Evolutionary conservation across 2,113 vertebrate species (phyloP), one percentile per base, ranked within the genome.

Genomic region (Grantiella picta): DNA sequence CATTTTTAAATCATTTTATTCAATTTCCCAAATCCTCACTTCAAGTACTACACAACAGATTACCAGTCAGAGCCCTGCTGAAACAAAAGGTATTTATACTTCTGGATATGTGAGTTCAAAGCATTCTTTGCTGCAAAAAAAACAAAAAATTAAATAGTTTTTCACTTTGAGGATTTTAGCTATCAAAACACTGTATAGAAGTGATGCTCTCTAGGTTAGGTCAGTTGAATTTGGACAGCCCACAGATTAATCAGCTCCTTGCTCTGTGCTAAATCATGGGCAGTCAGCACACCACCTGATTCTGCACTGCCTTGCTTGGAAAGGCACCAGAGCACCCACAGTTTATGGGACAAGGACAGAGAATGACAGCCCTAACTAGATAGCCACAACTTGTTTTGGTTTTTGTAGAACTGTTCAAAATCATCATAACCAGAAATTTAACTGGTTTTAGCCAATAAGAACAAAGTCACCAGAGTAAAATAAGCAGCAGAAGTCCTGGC

Each of bases 221-320:
- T 64, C 36, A 21, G 31, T 36, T 70, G 80, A 52, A 84, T 91
- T 52, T 86, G 45, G 35, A 79, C 69, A 89, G 69, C 44, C 68
- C 61, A 63, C 25, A 84, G 24, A 29, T n/a, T 23, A 22, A 78
- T 11, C 38, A 54, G 29, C 19, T 81, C 47, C 52, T 35, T 35
- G 21, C 15, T 59, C 64, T 15, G 16, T 9, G 15, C 47, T 10
- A 38, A 50, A 52, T 10, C 27, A 35, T 1, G 0, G 0, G 0
- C 45, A 47, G 40, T n/a, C 63, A 45, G 50, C 4, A 2, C 23
- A 50, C 10, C 7, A 5, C 17, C 38, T 4, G 4, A 57, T 54
- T 66, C 80, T 56, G 22, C 15, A 28, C 27, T 24, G 4, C 31
- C 42, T 82, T 0, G 0, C 38, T 11, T 77, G 33, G 54, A 91